Evolutionary conservation across 2,888 invertebrate species (phyloP).

Genomic region (Holacanthella duospinosa): DNA sequence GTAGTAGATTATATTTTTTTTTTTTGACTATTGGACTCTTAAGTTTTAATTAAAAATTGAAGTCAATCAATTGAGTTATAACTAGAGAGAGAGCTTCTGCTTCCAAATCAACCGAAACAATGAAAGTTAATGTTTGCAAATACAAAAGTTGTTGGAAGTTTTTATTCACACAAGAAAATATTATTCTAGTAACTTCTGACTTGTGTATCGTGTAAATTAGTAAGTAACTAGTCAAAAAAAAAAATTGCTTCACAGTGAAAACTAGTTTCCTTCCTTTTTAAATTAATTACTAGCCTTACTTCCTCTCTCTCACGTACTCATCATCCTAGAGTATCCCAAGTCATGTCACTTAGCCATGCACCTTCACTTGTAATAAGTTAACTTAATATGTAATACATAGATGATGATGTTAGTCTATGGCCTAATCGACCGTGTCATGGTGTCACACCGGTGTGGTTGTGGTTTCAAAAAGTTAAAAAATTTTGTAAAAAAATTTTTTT

Average conservation of each 20-base stretch:
- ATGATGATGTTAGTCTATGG: too few relatives aligned
- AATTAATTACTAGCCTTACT: neutral
- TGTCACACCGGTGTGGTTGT: too few relatives aligned
- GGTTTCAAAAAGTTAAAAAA: too few relatives aligned
- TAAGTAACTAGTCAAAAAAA: neutral
- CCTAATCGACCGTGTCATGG: too few relatives aligned
- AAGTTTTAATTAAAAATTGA: too few relatives aligned
- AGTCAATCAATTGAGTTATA: too few relatives aligned
- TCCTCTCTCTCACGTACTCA: slow-evolving; percentile 1
- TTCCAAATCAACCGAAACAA: neutral
- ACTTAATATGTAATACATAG: too few relatives aligned
- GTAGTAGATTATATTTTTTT: too few relatives aligned
- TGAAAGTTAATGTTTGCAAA: neutral
- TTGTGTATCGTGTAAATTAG: neutral
- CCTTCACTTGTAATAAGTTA: neutral
- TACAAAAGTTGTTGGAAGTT: neutral
- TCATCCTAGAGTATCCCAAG: neutral
- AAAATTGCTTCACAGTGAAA: neutral
- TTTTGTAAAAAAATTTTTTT: too few relatives aligned
- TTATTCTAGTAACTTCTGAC: too few relatives aligned
- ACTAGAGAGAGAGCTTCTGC: neutral
- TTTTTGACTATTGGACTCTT: too few relatives aligned
- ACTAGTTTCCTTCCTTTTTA: neutral
- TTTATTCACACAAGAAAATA: neutral
- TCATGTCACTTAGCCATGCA: neutral